These are phyloP conservation scores for Drosophila colorata DNA, from an alignment of 2,888 invertebrate genomes.

Conservation along the genomic window DNA sequence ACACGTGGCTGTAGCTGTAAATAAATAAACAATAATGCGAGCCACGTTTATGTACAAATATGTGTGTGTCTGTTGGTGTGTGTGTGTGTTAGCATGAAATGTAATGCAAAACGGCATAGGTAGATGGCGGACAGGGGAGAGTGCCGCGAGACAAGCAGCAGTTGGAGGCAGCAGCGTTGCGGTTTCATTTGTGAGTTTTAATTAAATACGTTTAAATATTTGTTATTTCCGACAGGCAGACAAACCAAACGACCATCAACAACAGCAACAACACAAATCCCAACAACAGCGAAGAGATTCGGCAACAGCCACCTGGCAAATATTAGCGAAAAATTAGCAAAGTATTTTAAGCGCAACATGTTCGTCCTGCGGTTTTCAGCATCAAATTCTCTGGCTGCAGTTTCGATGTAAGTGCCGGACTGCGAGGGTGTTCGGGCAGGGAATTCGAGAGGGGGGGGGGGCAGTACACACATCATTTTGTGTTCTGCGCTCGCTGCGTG, in stretches of 20 bases:
- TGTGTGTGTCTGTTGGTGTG: conserved; percentile 11
- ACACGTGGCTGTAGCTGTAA: conserved; percentile 51
- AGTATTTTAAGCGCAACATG: conserved; percentile 78
- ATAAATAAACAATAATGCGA: conserved; percentile 78
- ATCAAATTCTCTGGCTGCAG: conserved; percentile 55
- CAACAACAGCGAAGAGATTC: conserved; percentile 27
- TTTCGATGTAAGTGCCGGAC: conserved; percentile 5
- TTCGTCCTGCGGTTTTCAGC: conserved; percentile 77
- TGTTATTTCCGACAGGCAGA: conserved; percentile 75
- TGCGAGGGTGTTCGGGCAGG: not conserved
- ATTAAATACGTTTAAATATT: conserved; percentile 82
- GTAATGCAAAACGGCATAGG: conserved; percentile 46
- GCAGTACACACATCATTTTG: conserved; percentile 39
- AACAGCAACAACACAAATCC: conserved; percentile 26
- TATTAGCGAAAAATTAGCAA: conserved; percentile 81
- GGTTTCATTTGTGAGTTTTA: conserved; percentile 81
- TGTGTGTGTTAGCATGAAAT: conserved; percentile 40
- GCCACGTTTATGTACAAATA: conserved; percentile 38
- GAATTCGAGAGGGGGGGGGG: not conserved
- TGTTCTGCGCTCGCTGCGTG: conserved; percentile 50
- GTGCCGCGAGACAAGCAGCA: conserved; percentile 9
- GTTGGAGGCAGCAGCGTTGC: conserved; percentile 51
- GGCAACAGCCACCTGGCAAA: conserved; percentile 66
- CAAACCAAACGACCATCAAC: conserved; percentile 56
- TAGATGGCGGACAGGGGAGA: conserved; percentile 6